Conservation (phyloP, 2,888 invertebrate species). For the Synanthedon myopaeformis region DNA sequence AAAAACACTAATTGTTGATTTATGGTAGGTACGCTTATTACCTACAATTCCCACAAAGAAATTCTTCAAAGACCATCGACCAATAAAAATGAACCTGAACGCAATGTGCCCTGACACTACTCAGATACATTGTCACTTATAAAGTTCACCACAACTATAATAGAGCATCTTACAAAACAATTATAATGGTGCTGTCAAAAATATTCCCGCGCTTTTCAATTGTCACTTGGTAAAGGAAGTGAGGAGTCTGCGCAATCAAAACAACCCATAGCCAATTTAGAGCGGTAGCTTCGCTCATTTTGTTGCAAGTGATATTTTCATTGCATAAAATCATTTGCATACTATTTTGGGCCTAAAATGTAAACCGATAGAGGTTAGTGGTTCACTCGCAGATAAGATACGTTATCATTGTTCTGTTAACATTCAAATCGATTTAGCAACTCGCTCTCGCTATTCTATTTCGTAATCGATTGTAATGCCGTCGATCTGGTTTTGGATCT, state of each 20-base stretch:
- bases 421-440: slow-evolving; percentile 7
- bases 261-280: slow-evolving; percentile 1
- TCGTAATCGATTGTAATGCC: slow-evolving; percentile 34
- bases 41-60: too few relatives aligned
- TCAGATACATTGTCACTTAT: too few relatives aligned
- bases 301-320: neutral
- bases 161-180: too few relatives aligned
- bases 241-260: neutral
- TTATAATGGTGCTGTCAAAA: too few relatives aligned
- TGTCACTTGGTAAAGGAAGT: neutral
- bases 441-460: slow-evolving; percentile 15
- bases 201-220: neutral
- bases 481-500: slow-evolving; percentile 32
- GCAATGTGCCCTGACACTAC: too few relatives aligned
- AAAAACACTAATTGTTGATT: too few relatives aligned
- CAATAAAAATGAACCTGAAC: too few relatives aligned
- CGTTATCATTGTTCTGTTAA: slow-evolving; percentile 1
- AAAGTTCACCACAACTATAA: too few relatives aligned
- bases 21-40: too few relatives aligned
- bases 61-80: too few relatives aligned
- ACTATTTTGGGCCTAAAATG: slow-evolving; percentile 1
- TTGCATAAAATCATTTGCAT: slow-evolving; percentile 1
- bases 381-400: slow-evolving; percentile 4
- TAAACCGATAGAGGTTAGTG: neutral
- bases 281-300: slow-evolving; percentile 1